A percentile compares a stretch with the other conserved stretches of the same genome.
Evolutionary conservation across 92 coral and sea anemone genomes (phyloP).

Genomic region (Zoanthus solanderi): DNA sequence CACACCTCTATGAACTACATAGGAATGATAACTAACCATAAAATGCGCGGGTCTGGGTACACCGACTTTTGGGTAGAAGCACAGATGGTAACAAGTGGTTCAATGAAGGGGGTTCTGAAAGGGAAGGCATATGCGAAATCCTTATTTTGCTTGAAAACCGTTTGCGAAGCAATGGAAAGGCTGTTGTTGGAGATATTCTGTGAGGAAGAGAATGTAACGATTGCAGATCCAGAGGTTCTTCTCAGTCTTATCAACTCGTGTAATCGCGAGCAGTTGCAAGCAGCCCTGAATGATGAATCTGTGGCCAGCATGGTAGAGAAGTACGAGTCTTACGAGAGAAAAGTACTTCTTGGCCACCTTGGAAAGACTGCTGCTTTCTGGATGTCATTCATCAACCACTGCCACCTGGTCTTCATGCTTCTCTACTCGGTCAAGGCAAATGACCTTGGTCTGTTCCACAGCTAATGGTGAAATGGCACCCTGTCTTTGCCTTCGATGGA

Average conservation of each 20-base stretch:
- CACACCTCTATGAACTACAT: constrained; percentile 65
- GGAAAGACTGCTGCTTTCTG: constrained; percentile 22
- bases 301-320: background rate
- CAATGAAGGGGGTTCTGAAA: constrained; percentile 25
- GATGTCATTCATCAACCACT: background rate
- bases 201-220: constrained; percentile 32
- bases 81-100: constrained; percentile 21
- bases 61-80: constrained; percentile 32
- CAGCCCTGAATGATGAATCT: background rate
- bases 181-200: constrained; percentile 44
- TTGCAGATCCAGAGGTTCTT: background rate
- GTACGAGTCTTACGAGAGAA: background rate
- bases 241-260: background rate
- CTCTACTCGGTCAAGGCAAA: constrained; percentile 8
- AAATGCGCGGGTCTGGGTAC: constrained; percentile 49
- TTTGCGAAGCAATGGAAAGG: constrained; percentile 38
- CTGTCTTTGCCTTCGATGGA: background rate
- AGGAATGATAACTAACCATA: constrained; percentile 62
- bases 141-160: constrained; percentile 16
- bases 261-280: background rate
- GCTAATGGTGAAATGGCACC: background rate
- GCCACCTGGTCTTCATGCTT: constrained; percentile 12
- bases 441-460: constrained; percentile 21
- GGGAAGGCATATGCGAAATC: constrained; percentile 43
- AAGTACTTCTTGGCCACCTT: background rate